Base-by-base conservation (phyloP, 1,140 invertebrate genomes). In the Drosophila pectinifera region DNA sequence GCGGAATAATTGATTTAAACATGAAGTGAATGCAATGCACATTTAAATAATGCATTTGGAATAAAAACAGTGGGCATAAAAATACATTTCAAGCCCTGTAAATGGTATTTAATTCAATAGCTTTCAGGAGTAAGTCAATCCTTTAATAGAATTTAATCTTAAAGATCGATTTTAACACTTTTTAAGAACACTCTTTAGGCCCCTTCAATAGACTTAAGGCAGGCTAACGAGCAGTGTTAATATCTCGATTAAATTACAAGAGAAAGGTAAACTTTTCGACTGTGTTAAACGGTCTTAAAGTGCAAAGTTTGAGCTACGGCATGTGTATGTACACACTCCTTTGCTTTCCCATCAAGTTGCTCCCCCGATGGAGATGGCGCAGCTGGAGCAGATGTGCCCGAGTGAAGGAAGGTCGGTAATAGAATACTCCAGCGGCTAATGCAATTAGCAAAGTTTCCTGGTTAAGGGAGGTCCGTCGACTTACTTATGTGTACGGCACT, bases 371-470 rank as follows among this genome's bases (percentile, higher is more conserved):
- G n/a, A 39, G 16, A 24, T 28, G 70, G n/a, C 16, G 22, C 69
- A 63, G 56, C 68, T 74, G 70, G 22, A 62, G 13, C 72, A 74
- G 72, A 48, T 74, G 73, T 55, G 59, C 28, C 31, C 51, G 7
- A 24, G 18, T 18, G 7, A n/a, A 14, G 41, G 43, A 43, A 56
- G 45, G 69, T 43, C 72, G 70, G 70, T 74, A 74, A 74, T 56
- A 74, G 49, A 75, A 74, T 74, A 74, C 73, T 49, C 54, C n/a
- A 28, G 69, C 39, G 49, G 8, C 73, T 57, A 76, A 75, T 76
- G 73, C 73, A 76, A 76, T 76, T 76, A 76, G 74, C 73, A 36
- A 76, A 76, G 73, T 76, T 76, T 67, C 45, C 73, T 41, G 61
- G 73, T 65, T 76, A 53, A 51, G 39, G 53, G 43, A 31, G 24